Evolutionary conservation across 2,888 invertebrate genomes (phyloP), one percentile per base, ranked within the genome.

Genomic region (Thecophora atra): DNA sequence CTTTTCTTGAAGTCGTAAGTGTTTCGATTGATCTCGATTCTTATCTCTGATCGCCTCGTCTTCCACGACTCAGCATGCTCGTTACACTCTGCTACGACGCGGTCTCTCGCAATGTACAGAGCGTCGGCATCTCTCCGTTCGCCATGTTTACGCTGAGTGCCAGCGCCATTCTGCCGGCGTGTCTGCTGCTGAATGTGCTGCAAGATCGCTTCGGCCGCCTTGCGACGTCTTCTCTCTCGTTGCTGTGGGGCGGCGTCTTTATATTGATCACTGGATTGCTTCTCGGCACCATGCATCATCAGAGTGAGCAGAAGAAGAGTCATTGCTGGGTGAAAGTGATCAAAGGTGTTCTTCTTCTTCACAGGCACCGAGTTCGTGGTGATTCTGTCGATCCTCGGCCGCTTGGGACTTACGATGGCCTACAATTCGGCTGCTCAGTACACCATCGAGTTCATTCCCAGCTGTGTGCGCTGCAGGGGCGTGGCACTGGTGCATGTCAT

Each of bases 371-470:
- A 73, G 0, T 54, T 88, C 28, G 82, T 89, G 19, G 84, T 88
- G 6, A 76, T 81, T 21, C 80, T 90, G 30, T 88, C 89, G 0
- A 84, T 90, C 17, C 82, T 89, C 70, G 89, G 90, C 1, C 86
- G 91, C 58, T 87, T 91, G 71, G 88, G 88, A n/a, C 89, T 91
- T 4, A 90, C 89, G 26, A 88, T 90, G 7, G 90, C 90, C 17
- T 91, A 90, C 80, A 91, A 91, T 80, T 90, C 91, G 3, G 89
- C 89, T 3, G 88, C 89, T 4, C 91, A 91, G 79, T 91, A 91
- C 78, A 90, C 90, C 26, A 89, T 91, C 1, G 91, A 91, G 79
- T 79, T 91, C 30, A 89, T 91, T 71, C 91, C 91, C 19, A 91
- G 91, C 1, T 89, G 89, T 74, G 89, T 91, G 3, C 85, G 91